Conservation (phyloP, 1,140 invertebrate genomes). For the Ceratitis capitata region DNA sequence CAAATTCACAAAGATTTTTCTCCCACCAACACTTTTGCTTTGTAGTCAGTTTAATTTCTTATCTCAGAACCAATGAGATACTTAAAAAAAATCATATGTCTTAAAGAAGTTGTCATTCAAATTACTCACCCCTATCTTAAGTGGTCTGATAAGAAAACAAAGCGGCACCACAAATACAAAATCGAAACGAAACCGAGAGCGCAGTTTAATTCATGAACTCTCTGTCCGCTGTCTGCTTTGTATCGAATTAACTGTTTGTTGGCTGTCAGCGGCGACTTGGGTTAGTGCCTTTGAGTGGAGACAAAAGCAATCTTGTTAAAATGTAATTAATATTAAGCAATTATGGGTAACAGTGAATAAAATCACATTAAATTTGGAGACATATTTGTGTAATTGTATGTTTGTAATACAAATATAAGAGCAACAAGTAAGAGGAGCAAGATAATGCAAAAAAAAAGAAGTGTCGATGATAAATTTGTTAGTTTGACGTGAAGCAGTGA, state of each 20-base stretch:
- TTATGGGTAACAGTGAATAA: background rate
- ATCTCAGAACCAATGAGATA: too few relatives aligned
- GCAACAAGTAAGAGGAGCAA: background rate
- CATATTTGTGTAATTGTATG: background rate
- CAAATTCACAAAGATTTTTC: too few relatives aligned
- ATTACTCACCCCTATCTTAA: slow-evolving; percentile 8
- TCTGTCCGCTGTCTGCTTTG: slow-evolving; percentile 13
- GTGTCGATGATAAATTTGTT: slow-evolving; percentile 33
- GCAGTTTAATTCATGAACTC: background rate
- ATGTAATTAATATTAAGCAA: slow-evolving; percentile 32
- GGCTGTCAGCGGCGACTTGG: slow-evolving; percentile 16
- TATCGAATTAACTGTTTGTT: slow-evolving; percentile 29
- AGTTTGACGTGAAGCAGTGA: background rate
- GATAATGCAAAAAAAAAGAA: background rate
- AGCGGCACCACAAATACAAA: background rate
- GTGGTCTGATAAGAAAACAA: slow-evolving; percentile 24
- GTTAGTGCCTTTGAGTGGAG: background rate
- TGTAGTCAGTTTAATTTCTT: too few relatives aligned
- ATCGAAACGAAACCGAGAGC: background rate
- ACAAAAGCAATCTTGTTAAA: slow-evolving; percentile 30
- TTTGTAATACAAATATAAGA: too few relatives aligned
- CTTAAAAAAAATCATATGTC: background rate
- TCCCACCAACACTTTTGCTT: too few relatives aligned
- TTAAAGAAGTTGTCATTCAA: background rate
- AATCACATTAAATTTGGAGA: background rate